Percentiles rank a stretch among this genome's conserved stretches.
These are phyloP conservation scores for Pseudolaguvia tuberculata DNA, from an alignment of 2,113 vertebrate species.

Conservation along the genomic window DNA sequence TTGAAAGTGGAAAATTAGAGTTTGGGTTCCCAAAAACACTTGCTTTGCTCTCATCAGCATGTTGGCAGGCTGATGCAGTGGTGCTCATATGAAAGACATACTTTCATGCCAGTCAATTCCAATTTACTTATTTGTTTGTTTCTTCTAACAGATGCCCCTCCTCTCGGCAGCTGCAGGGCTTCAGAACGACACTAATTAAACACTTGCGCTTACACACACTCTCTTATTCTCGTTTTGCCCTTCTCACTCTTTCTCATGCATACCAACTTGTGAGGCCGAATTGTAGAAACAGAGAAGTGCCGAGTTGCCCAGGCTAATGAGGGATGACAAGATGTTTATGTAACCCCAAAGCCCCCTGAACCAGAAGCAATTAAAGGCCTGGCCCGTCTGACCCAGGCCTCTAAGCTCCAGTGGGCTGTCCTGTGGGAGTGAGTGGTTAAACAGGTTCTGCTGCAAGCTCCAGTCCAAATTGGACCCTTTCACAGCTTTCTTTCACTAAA, in stretches of 20 bases:
- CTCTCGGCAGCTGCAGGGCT: constrained; percentile 8
- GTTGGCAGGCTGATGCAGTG: constrained; percentile 44
- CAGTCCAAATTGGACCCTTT: constrained; percentile 62
- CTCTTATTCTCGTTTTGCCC: constrained; percentile 11
- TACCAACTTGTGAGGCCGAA: constrained; percentile 39
- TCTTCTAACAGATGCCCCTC: constrained; percentile 28
- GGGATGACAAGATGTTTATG: constrained; percentile 73
- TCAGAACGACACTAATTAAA: constrained; percentile 49
- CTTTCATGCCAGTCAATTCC: constrained; percentile 54
- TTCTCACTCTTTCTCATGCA: constrained; percentile 20
- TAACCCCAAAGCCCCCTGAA: constrained; percentile 72
- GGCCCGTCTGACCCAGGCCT: constrained; percentile 59
- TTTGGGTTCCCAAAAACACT: constrained; percentile 30
- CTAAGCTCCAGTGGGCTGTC: constrained; percentile 51
- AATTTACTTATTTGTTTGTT: constrained; percentile 57
- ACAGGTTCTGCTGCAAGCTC: constrained; percentile 44
- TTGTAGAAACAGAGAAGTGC: constrained; percentile 35
- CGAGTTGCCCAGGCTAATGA: constrained; percentile 62
- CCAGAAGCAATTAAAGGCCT: constrained; percentile 68
- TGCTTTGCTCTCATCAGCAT: constrained; percentile 44
- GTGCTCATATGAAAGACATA: constrained; percentile 34
- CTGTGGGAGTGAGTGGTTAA: constrained; percentile 46
- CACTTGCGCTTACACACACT: constrained; percentile 29
- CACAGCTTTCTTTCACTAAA: constrained; percentile 63
- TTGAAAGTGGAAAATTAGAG: constrained; percentile 53